phyloP scores from a whole-genome alignment of 2,113 vertebrate species.

The Dasyprocta punctata region DNA sequence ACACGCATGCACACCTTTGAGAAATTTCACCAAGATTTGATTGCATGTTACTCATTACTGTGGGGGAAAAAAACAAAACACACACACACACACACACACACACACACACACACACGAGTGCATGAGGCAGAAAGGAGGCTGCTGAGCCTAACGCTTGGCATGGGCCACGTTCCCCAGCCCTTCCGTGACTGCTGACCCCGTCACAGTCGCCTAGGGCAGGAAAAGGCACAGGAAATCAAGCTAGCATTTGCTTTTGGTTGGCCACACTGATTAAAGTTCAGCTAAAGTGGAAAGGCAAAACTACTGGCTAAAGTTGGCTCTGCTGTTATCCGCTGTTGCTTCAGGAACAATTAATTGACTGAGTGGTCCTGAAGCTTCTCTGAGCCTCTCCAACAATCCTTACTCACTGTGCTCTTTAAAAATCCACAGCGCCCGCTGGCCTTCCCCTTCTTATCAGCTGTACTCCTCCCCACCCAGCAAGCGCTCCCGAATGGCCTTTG shows the following conservation, averaged over 20 bases:
- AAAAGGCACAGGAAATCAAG: constrained; percentile 46
- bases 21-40: not conserved
- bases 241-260: constrained; percentile 33
- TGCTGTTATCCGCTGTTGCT: not conserved
- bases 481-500: not conserved
- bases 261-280: not conserved
- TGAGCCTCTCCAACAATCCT: not conserved
- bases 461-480: not conserved
- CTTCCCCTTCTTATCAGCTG: not conserved
- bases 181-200: not conserved
- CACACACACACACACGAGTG: no score
- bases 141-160: not conserved
- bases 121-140: not conserved
- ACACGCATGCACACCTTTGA: not conserved
- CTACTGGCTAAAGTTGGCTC: not conserved
- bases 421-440: not conserved
- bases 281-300: not conserved
- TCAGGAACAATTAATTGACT: accelerated
- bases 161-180: not conserved
- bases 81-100: no score
- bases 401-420: not conserved
- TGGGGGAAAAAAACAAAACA: accelerated
- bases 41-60: not conserved
- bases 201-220: not conserved
- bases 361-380: not conserved